These are phyloP conservation scores for Hydrotaea cyrtoneurina DNA, from an alignment of 2,888 invertebrate species.

Conservation along the genomic window DNA sequence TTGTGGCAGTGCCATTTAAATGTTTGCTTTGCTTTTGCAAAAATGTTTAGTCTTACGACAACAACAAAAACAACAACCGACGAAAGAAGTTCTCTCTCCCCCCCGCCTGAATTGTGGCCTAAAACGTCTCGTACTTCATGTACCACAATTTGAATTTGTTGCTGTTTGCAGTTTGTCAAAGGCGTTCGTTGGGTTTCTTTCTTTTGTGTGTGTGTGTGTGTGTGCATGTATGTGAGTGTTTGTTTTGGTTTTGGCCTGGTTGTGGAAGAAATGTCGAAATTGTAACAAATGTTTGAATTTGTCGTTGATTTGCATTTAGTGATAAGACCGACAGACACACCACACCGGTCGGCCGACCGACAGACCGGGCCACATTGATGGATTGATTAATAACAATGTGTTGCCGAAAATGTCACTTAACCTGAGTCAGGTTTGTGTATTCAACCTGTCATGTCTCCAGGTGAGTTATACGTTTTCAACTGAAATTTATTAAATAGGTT, in stretches of 20 bases:
- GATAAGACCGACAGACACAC: constrained; percentile 57
- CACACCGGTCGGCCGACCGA: no score
- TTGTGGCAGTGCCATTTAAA: constrained; percentile 55
- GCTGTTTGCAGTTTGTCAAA: constrained; percentile 18
- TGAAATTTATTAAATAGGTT: constrained; percentile 42
- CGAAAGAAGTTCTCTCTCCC: no score
- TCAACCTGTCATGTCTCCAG: constrained; percentile 57
- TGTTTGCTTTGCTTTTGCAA: constrained; percentile 31
- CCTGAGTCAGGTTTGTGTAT: constrained; percentile 53
- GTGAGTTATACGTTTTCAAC: constrained; percentile 41
- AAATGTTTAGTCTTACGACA: constrained; percentile 21
- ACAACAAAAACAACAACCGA: constrained; percentile 1
- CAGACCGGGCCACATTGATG: constrained; percentile 48
- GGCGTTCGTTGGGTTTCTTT: constrained; percentile 3
- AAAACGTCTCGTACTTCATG: constrained; percentile 18
- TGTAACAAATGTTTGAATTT: constrained; percentile 57
- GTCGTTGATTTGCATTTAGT: constrained; percentile 61
- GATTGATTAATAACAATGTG: constrained; percentile 66
- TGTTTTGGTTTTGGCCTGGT: not conserved
- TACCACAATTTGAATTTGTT: constrained; percentile 44
- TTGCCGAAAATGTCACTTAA: constrained; percentile 54
- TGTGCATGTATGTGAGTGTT: no score
- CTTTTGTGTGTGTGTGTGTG: constrained; percentile 2
- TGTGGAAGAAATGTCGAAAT: constrained; percentile 34
- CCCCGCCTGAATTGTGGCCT: not conserved